Evolutionary conservation across 2,888 invertebrate species (phyloP).

Genomic region (Melikaiella ostensackeni): DNA sequence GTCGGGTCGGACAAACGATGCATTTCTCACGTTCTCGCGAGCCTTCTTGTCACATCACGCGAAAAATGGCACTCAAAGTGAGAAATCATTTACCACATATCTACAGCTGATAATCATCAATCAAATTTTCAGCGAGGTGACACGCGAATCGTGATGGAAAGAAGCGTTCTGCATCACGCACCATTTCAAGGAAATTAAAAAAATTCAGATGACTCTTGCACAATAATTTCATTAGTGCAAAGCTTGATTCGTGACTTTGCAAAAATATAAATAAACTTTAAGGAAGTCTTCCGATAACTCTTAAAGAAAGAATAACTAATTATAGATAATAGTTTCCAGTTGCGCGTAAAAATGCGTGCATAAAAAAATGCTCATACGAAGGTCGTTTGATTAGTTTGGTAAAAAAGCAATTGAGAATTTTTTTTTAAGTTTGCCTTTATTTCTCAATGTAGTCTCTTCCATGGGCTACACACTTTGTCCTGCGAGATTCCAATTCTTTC

Average conservation of each 20-base stretch:
- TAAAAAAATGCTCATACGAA: too few species aligned
- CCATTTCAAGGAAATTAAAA: not conserved
- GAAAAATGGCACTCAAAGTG: not conserved
- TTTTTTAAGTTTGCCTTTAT: too few species aligned
- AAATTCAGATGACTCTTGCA: not conserved
- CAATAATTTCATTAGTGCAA: not conserved
- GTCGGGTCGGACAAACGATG: slow-evolving; percentile 49
- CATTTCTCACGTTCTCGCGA: not conserved
- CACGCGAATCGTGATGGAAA: not conserved
- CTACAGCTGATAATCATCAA: not conserved
- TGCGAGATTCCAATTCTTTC: too few species aligned
- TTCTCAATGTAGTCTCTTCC: too few species aligned
- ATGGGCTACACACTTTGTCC: too few species aligned
- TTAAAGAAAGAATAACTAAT: not conserved
- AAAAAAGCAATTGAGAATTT: too few species aligned
- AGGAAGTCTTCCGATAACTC: not conserved
- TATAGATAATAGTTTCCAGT: not conserved
- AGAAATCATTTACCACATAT: not conserved
- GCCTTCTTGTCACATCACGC: not conserved
- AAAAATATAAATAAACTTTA: not conserved
- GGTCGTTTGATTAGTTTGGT: too few species aligned
- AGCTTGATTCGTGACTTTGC: not conserved
- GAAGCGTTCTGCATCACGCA: not conserved
- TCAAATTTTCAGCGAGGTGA: not conserved
- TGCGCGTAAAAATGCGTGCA: too few species aligned